phyloP scores from a whole-genome alignment of 2,888 invertebrate species.

The Magallana nippona region DNA sequence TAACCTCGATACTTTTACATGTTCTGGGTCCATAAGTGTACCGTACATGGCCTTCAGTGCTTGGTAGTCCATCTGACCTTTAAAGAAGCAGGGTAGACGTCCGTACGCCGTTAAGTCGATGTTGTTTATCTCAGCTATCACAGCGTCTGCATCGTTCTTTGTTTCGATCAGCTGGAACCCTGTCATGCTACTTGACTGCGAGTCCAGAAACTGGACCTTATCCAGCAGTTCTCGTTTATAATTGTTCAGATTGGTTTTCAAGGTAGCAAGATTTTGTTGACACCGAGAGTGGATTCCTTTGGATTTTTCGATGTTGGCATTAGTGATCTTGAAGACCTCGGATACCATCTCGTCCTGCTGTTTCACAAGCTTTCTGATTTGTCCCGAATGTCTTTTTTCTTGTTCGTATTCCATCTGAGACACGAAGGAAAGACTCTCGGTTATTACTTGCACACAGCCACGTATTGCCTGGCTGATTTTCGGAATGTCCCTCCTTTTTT shows the following conservation, averaged over 20 bases:
- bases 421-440: neutral
- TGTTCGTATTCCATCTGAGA: neutral
- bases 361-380: constrained; percentile 9
- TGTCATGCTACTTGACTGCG: constrained; percentile 3
- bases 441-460: neutral
- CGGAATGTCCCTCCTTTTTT: neutral
- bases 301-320: constrained; percentile 5
- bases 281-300: constrained; percentile 14
- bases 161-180: constrained; percentile 16
- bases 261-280: constrained; percentile 1
- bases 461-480: constrained; percentile 10
- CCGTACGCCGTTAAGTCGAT: neutral
- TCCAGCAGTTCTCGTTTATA: constrained; percentile 7
- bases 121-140: neutral
- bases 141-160: neutral
- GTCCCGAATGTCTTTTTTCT: constrained; percentile 15
- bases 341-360: constrained; percentile 10
- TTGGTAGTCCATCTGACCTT: neutral
- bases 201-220: neutral
- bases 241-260: neutral
- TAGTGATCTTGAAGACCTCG: constrained; percentile 3
- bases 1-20: neutral
- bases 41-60: neutral
- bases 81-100: neutral
- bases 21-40: neutral